phyloP scores from a whole-genome alignment of 2,888 invertebrate genomes.

The Nyleta sp. region DNA sequence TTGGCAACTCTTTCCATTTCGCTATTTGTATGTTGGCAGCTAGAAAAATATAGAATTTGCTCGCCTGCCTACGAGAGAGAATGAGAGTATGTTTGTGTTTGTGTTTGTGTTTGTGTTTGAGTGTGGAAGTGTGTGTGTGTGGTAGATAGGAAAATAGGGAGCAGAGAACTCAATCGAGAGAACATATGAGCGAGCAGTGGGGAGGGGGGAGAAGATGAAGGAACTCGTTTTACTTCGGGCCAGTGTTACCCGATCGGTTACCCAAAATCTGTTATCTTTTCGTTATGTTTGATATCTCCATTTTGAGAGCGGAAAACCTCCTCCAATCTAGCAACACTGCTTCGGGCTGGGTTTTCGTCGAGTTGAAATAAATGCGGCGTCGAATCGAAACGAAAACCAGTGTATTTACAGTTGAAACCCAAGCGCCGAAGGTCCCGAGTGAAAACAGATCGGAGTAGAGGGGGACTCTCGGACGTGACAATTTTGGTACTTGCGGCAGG shows the following conservation, averaged over 20 bases:
- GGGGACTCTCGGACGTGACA: too few relatives aligned
- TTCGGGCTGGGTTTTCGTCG: too few relatives aligned
- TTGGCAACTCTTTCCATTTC: slow-evolving; percentile 61
- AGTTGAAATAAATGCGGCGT: too few relatives aligned
- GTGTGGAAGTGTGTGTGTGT: slow-evolving; percentile 1
- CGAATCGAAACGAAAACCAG: too few relatives aligned
- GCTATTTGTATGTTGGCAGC: slow-evolving; percentile 71
- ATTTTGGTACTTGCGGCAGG: slow-evolving; percentile 2
- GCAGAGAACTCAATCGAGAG: slow-evolving; percentile 64
- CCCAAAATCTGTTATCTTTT: neutral
- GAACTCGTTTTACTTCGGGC: slow-evolving; percentile 49
- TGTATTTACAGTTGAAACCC: too few relatives aligned
- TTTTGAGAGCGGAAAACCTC: too few relatives aligned
- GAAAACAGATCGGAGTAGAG: too few relatives aligned
- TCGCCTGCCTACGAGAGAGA: slow-evolving; percentile 71
- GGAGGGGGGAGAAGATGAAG: slow-evolving; percentile 48
- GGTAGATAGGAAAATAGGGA: slow-evolving; percentile 48
- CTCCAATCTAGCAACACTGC: too few relatives aligned
- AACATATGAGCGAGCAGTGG: slow-evolving; percentile 54
- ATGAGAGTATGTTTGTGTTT: slow-evolving; percentile 14
- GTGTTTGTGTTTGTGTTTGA: neutral
- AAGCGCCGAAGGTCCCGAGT: too few relatives aligned
- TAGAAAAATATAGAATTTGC: slow-evolving; percentile 77
- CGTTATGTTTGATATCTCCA: too few relatives aligned
- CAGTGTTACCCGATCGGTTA: too few relatives aligned